Evolutionary conservation across 2,797 vertebrate genomes (phyloP).

Genomic region (Tolypeutes matacus): DNA sequence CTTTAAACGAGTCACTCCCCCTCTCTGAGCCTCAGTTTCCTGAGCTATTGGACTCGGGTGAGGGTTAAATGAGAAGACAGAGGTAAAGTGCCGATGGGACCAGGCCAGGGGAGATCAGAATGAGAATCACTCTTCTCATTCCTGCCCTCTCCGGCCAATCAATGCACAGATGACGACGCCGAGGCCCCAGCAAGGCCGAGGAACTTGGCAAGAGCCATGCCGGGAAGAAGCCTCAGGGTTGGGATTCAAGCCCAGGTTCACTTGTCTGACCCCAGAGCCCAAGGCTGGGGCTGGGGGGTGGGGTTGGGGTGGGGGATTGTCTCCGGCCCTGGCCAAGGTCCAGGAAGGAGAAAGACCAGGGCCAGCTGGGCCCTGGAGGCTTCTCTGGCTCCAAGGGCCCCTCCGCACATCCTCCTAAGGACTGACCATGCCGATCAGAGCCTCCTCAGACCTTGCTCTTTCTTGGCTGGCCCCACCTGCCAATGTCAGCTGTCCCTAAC

Average conservation of each 20-base stretch:
- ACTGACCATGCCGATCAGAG: background rate
- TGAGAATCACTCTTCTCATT: background rate
- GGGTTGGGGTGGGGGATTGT: background rate
- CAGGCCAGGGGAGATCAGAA: too few species aligned
- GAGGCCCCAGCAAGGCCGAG: background rate
- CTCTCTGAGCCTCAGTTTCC: background rate
- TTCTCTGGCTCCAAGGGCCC: background rate
- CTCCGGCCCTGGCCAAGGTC: background rate
- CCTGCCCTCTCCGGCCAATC: background rate
- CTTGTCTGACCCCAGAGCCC: background rate
- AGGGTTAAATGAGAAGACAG: background rate
- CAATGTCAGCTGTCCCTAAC: background rate
- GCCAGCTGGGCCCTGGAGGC: background rate
- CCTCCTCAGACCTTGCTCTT: too few species aligned
- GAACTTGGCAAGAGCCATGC: background rate
- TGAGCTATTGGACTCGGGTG: background rate
- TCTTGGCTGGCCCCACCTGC: background rate
- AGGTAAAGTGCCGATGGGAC: rapidly evolving
- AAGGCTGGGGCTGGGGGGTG: background rate
- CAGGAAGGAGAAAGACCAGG: background rate
- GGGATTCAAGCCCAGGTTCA: background rate
- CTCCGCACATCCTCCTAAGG: background rate
- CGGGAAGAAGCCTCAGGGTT: background rate
- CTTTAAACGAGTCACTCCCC: too few species aligned
- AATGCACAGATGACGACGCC: background rate